Evolutionary conservation across 2,888 invertebrate genomes (phyloP).

Genomic region (Megalurothrips usitatus): DNA sequence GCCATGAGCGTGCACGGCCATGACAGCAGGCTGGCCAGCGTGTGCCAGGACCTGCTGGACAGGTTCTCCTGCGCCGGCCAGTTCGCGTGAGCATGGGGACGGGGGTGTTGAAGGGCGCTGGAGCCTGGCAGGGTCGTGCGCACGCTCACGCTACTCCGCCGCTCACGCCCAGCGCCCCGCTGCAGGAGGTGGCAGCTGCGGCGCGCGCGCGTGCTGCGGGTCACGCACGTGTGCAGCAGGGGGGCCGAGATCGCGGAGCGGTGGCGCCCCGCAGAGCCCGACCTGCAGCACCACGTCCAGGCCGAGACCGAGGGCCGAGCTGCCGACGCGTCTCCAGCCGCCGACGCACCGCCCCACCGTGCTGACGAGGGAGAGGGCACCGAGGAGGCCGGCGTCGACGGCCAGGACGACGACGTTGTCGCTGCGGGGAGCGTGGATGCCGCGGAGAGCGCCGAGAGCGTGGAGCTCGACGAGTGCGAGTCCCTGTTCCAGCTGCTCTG

Average conservation of each 20-base stretch:
- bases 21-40: conserved; percentile 10
- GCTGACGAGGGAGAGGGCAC: too few relatives aligned
- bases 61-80: background rate
- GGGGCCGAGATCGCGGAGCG: conserved; percentile 8
- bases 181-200: background rate
- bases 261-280: background rate
- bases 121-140: background rate
- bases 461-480: background rate
- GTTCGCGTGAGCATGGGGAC: background rate
- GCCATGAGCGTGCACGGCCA: conserved; percentile 12
- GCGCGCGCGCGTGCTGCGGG: conserved; percentile 8
- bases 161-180: background rate
- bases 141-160: background rate
- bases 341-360: too few relatives aligned
- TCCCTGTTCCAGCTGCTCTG: conserved; percentile 8
- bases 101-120: background rate
- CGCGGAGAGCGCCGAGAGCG: background rate
- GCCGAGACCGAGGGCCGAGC: background rate
- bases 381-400: background rate
- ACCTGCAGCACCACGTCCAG: background rate
- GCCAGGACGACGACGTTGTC: background rate
- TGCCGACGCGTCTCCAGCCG: background rate
- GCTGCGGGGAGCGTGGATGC: background rate
- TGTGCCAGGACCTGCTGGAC: conserved; percentile 14
- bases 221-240: conserved; percentile 8